These are phyloP conservation scores for Polydrusus cervinus DNA, from an alignment of 2,888 invertebrate genomes.

Conservation along the genomic window DNA sequence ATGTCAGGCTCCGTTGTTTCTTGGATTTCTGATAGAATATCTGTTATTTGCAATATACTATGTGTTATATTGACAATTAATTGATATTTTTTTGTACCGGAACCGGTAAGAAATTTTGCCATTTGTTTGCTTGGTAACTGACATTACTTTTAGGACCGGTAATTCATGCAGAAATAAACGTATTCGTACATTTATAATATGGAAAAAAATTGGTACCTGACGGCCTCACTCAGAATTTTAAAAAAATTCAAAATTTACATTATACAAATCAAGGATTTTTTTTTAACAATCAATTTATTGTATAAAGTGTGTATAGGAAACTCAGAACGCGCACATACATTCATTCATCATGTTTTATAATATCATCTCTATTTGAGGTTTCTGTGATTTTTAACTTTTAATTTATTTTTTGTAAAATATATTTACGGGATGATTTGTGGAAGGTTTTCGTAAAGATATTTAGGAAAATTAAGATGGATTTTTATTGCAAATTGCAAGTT, in stretches of 20 bases:
- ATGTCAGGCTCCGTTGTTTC: too few relatives aligned
- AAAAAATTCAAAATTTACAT: slow-evolving; percentile 28
- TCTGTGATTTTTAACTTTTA: slow-evolving; percentile 60
- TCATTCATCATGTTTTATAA: slow-evolving; percentile 38
- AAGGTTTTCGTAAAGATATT: too few relatives aligned
- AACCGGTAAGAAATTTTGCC: too few relatives aligned
- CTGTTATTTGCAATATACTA: too few relatives aligned
- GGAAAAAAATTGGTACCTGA: slow-evolving; percentile 54
- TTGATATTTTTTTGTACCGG: too few relatives aligned
- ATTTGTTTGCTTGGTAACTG: too few relatives aligned
- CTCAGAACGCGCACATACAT: slow-evolving; percentile 48
- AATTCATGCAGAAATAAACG: slow-evolving; percentile 54
- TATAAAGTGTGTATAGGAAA: slow-evolving; percentile 31
- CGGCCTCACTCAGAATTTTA: slow-evolving; percentile 43
- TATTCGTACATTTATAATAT: slow-evolving; percentile 54
- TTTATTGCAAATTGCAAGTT: too few relatives aligned
- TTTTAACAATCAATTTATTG: slow-evolving; percentile 35
- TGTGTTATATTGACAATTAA: too few relatives aligned
- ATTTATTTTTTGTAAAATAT: slow-evolving; percentile 49
- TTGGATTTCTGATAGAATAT: too few relatives aligned
- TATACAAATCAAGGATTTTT: slow-evolving; percentile 22
- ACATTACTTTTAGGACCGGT: too few relatives aligned
- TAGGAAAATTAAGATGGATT: too few relatives aligned
- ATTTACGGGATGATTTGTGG: background rate
- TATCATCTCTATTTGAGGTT: slow-evolving; percentile 57